Evolutionary conservation across 2,888 invertebrate genomes (phyloP).

Genomic region (Meta bourneti): DNA sequence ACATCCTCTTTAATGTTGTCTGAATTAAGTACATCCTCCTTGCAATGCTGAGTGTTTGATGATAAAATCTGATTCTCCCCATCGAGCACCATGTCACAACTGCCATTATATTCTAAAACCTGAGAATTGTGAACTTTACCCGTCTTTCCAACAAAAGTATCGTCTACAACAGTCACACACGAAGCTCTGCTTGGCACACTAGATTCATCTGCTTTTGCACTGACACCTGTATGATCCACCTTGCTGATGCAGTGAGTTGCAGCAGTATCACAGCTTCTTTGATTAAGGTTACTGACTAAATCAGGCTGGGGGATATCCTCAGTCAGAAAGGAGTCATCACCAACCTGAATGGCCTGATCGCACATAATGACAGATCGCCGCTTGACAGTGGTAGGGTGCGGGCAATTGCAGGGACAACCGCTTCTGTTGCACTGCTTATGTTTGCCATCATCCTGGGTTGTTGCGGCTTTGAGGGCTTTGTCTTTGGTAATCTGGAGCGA

Average conservation of each 20-base stretch:
- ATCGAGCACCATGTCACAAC: neutral
- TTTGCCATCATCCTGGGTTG: constrained; percentile 25
- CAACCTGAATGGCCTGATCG: constrained; percentile 71
- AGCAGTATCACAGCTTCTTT: constrained; percentile 25
- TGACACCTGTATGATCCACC: too few species aligned
- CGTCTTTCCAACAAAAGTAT: too few species aligned
- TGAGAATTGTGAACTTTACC: neutral
- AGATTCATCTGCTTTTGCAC: too few species aligned
- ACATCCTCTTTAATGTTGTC: neutral
- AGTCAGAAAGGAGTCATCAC: constrained; percentile 59
- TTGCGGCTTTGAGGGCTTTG: constrained; percentile 36
- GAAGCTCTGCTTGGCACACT: too few species aligned
- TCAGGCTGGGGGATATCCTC: neutral
- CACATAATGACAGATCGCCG: constrained; percentile 63
- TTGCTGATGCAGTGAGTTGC: neutral
- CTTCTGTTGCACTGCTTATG: constrained; percentile 48
- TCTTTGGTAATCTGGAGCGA: constrained; percentile 68
- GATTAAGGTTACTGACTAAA: neutral
- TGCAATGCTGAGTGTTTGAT: neutral
- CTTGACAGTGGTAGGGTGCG: constrained; percentile 16
- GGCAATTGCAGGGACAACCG: constrained; percentile 16
- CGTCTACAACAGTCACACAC: too few species aligned
- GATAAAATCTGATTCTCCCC: neutral
- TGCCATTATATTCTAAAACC: neutral
- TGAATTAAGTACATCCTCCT: neutral